Evolutionary conservation across 92 coral and sea anemone species (phyloP), one percentile per base, ranked within the genome.

Genomic region (Phenganax marumi): DNA sequence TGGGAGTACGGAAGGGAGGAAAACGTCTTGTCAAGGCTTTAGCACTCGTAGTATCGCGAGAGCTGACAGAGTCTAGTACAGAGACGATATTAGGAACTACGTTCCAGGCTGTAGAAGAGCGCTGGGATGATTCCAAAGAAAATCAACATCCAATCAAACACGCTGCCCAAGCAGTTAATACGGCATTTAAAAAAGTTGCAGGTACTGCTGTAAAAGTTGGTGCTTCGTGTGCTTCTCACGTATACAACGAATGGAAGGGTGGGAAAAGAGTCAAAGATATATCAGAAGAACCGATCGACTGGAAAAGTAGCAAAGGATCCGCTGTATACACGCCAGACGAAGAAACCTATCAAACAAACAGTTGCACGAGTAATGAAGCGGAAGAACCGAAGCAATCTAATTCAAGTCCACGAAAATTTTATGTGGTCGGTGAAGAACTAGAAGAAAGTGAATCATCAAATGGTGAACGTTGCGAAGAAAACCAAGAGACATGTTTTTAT

Each of bases 41-140:
- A 13, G 77, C 81, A 8, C 50, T 43, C 58, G 76, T 57, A 43
- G 77, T 70, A 10, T 56, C 84, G 0, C 61, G 70, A 52, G 75
- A 52, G 16, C 26, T 87, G 19, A 77, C 81, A 12, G 88, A 87
- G 19, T 50, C 58, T 8, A 81, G 80, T 8, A 63, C 60, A 46
- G 66, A 52, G 70, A 56, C 84, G 11, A 51, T 76, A 8, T n/a
- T 75, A 52, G 62, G 60, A 10, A 49, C 84, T 3, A 65, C 63
- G 18, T 22, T 70, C 47, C 76, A 81, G 33, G 68, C 85, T 73
- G 0, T 61, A 8, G 89, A 88, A 57, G 91, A 88, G 53, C 82
- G 91, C 0, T 21, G 85, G 33, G 86, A 88, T 50, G 87, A 88
- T 56, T 64, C 86, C 7, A 66, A 75, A 51, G 87, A 88, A 53